Conservation (phyloP, 2,797 vertebrate genomes). For the Pseudopleuronectes americanus region DNA sequence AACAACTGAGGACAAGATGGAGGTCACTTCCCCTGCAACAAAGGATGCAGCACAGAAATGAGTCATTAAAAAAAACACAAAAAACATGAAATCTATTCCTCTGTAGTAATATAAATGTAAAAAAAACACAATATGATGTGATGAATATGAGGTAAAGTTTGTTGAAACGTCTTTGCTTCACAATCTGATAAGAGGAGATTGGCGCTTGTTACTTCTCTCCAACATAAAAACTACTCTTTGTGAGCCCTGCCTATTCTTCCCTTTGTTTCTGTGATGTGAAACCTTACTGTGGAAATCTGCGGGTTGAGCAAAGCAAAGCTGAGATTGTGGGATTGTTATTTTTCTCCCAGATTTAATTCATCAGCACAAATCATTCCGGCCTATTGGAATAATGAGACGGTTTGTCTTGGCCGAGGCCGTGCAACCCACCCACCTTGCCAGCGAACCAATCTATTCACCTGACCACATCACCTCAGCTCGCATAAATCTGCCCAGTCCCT, state of each 20-base stretch:
- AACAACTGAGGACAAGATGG: constrained; percentile 32
- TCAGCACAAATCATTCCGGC: constrained; percentile 62
- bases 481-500: constrained; percentile 69
- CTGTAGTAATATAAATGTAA: no score
- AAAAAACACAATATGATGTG: background rate
- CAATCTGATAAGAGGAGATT: background rate
- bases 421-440: constrained; percentile 71
- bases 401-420: constrained; percentile 65
- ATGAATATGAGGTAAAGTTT: background rate
- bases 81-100: no score
- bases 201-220: constrained; percentile 6
- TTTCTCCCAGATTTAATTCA: constrained; percentile 56
- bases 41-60: background rate
- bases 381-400: constrained; percentile 68
- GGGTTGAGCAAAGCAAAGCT: constrained; percentile 14
- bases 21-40: constrained; percentile 7
- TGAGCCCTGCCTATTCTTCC: constrained; percentile 1
- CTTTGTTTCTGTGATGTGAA: constrained; percentile 32
- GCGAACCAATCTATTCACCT: constrained; percentile 74
- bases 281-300: constrained; percentile 7
- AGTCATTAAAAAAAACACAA: no score
- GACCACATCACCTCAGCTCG: constrained; percentile 71
- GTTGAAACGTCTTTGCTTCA: background rate
- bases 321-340: constrained; percentile 35
- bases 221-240: constrained; percentile 9